Conservation (phyloP, 2,888 invertebrate species). For the Pachymerium ferrugineum region DNA sequence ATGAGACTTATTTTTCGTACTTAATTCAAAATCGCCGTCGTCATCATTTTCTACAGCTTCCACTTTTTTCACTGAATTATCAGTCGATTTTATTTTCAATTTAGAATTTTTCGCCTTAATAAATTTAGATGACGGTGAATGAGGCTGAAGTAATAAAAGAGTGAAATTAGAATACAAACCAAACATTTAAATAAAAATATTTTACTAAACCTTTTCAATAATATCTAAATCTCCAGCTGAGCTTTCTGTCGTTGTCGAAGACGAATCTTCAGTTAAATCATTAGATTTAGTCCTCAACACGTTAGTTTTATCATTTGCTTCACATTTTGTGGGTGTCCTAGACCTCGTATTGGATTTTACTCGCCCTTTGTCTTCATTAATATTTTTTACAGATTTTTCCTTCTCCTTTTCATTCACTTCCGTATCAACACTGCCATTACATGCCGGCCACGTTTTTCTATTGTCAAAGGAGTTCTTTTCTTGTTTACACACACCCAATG, state of each 20-base stretch:
- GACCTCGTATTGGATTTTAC: constrained; percentile 39
- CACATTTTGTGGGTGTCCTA: background rate
- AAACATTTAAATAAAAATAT: background rate
- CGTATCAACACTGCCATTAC: background rate
- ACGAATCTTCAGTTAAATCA: constrained; percentile 55
- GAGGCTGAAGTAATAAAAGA: constrained; percentile 33
- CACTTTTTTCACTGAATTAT: background rate
- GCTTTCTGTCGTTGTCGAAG: constrained; percentile 65
- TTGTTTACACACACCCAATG: background rate
- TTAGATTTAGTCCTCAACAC: background rate
- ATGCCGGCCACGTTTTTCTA: background rate
- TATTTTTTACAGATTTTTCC: background rate
- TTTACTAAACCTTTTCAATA: constrained; percentile 37
- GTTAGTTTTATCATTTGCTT: background rate
- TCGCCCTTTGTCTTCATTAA: constrained; percentile 27
- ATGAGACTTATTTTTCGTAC: constrained; percentile 29
- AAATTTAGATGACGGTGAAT: constrained; percentile 30
- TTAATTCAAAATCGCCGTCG: constrained; percentile 31
- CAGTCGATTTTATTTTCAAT: background rate
- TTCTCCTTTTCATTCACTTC: background rate
- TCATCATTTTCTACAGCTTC: background rate
- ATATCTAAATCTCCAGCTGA: constrained; percentile 58
- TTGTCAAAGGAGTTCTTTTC: background rate
- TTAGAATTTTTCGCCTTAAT: background rate
- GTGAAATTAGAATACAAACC: background rate